Evolutionary conservation across 2,113 vertebrate genomes (phyloP).

Genomic region (Corythaeola cristata): DNA sequence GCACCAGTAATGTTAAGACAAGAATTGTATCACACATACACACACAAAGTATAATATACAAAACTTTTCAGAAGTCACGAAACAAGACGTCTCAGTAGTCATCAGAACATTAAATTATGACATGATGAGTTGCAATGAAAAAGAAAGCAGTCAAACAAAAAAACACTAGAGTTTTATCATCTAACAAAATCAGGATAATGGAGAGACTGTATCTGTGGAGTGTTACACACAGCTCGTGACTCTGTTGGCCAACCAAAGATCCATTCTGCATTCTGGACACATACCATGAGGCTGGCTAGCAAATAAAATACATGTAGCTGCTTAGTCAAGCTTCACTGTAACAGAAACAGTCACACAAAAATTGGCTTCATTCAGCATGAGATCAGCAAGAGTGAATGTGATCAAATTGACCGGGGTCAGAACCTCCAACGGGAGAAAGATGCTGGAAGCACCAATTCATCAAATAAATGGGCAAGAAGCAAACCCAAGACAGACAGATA

Average conservation of each 20-base stretch:
- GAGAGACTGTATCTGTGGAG: neutral
- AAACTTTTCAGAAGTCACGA: neutral
- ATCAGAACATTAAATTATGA: neutral
- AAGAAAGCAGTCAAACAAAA: neutral
- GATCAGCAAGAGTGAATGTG: neutral
- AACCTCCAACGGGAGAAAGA: conserved; percentile 15
- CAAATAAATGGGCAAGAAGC: conserved; percentile 5
- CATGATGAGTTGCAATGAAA: neutral
- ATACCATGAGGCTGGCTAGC: neutral
- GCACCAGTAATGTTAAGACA: neutral
- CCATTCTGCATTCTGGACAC: neutral
- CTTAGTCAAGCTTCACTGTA: neutral
- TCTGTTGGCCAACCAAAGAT: neutral
- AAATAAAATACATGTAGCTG: neutral
- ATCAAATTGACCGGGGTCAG: neutral
- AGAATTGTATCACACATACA: neutral
- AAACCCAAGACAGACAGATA: conserved; percentile 27
- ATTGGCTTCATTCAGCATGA: neutral
- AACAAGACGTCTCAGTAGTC: neutral
- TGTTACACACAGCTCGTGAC: neutral
- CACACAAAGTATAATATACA: neutral
- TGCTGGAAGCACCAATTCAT: neutral
- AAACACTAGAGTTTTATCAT: neutral
- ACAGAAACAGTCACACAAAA: neutral
- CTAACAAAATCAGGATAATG: neutral